phyloP scores from a whole-genome alignment of 1,140 invertebrate species.

The Drosophila ironensis region DNA sequence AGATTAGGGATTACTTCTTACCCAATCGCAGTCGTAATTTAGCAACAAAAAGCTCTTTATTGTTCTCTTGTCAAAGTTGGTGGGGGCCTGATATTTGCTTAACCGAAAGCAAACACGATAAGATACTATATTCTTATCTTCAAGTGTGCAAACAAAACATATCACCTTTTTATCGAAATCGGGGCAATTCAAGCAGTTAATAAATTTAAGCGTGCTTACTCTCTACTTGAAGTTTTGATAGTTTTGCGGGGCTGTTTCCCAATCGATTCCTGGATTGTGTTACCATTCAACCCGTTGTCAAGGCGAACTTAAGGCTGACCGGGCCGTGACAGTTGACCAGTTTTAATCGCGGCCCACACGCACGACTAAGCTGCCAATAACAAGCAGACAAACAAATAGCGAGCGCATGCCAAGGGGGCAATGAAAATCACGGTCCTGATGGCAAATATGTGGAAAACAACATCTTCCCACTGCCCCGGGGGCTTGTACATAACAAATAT shows the following conservation, averaged over 20 bases:
- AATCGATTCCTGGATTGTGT: slow-evolving; percentile 28
- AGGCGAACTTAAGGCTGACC: slow-evolving; percentile 19
- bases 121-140: not conserved
- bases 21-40: no score
- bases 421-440: slow-evolving; percentile 40
- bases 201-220: not conserved
- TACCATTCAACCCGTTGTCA: slow-evolving; percentile 34
- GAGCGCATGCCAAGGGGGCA: slow-evolving; percentile 16
- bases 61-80: not conserved
- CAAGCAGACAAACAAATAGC: slow-evolving; percentile 38
- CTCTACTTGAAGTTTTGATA: not conserved
- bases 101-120: not conserved
- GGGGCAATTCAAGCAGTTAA: not conserved
- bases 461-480: slow-evolving; percentile 3
- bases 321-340: slow-evolving; percentile 70
- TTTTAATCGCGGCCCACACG: slow-evolving; percentile 37
- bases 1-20: no score
- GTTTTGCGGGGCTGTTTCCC: not conserved
- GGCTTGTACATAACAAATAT: not conserved
- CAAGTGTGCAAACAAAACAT: not conserved
- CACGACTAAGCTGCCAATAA: slow-evolving; percentile 27
- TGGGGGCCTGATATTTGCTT: no score
- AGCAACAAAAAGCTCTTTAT: no score
- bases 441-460: slow-evolving; percentile 36
- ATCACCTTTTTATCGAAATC: not conserved